These are phyloP conservation scores for Brachylomia viminalis DNA, from an alignment of 2,888 invertebrate genomes.

Conservation along the genomic window DNA sequence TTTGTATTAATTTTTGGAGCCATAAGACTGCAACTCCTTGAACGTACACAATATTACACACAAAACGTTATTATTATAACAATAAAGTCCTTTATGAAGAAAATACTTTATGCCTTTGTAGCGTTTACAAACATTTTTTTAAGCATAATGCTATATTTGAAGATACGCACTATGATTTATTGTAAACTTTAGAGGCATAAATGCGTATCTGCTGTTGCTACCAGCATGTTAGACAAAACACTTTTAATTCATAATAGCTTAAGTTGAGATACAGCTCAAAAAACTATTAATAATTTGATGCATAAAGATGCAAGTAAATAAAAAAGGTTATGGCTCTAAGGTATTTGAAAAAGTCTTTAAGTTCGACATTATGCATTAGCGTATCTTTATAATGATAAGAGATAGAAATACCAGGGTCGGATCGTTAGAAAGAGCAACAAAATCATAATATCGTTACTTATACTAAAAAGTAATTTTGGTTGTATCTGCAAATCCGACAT, in stretches of 20 bases:
- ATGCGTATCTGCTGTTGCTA: constrained; percentile 12
- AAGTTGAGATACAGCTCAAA: constrained; percentile 2
- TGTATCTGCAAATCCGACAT: constrained; percentile 9
- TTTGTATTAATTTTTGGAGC: constrained; percentile 9
- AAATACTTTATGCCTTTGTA: background rate
- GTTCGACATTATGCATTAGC: background rate
- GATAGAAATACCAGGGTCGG: constrained; percentile 11
- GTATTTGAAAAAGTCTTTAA: background rate
- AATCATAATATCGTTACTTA: constrained; percentile 1
- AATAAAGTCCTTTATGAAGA: background rate
- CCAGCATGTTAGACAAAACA: background rate
- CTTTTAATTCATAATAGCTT: constrained; percentile 9
- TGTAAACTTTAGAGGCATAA: constrained; percentile 7
- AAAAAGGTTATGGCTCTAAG: constrained; percentile 9
- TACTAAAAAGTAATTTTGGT: constrained; percentile 6
- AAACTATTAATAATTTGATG: constrained; percentile 4
- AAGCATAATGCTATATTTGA: constrained; percentile 7
- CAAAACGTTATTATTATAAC: background rate
- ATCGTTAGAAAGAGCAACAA: constrained; percentile 6
- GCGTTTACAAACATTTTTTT: constrained; percentile 1
- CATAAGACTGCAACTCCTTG: constrained; percentile 16
- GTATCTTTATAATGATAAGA: constrained; percentile 5
- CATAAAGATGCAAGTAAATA: constrained; percentile 6
- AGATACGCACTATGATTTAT: constrained; percentile 10
- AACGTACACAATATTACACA: constrained; percentile 10